Base-by-base conservation (phyloP, 2,113 vertebrate genomes). In the Asarcornis scutulata region DNA sequence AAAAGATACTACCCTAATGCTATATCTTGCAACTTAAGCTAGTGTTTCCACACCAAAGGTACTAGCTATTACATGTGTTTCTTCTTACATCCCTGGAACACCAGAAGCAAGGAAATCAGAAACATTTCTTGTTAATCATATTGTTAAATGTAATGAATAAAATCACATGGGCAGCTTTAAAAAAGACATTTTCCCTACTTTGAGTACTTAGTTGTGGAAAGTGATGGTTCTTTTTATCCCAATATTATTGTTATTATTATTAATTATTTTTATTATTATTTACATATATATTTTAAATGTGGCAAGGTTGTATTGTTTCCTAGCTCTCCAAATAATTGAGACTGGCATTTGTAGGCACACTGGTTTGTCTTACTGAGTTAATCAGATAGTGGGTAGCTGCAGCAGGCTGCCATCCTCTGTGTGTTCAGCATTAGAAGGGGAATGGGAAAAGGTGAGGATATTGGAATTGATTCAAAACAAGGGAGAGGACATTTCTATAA, bases 341-440 rank as follows among this genome's bases (percentile, higher is more conserved):
- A 60, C 17, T 32, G 18, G 8, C 32, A 42, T 78, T 74, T 58
- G 12, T 18, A 44, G 8, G 11, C 58, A 52, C 7, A 78, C 34
- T 11, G 23, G 2, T 58, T 87, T 52, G 20, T 44, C 48, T 56
- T 83, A 11, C 27, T 56, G 46, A 66, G 18, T 4, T 62, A 64
- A 52, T 17, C 59, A 63, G 38, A 63, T 27, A 63, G 60, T 58
- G 27, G 25, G 40, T 25, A 63, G 13, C 34, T 75, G 56, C 46
- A 88, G 46, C 40, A 58, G 29, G 62, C 0, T 1, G 36, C 15
- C 13, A 7, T 76, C 21, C 21, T 64, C 26, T 69, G 8, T 16
- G 14, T 21, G 26, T n/a, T 69, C 0, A 0, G 6, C 25, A 66
- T 14, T 48, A 71, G 66, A 85, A 26, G 20, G 6, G 31, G 84